These are phyloP conservation scores for Gymnogyps californianus DNA, from an alignment of 2,113 vertebrate species.

Conservation along the genomic window DNA sequence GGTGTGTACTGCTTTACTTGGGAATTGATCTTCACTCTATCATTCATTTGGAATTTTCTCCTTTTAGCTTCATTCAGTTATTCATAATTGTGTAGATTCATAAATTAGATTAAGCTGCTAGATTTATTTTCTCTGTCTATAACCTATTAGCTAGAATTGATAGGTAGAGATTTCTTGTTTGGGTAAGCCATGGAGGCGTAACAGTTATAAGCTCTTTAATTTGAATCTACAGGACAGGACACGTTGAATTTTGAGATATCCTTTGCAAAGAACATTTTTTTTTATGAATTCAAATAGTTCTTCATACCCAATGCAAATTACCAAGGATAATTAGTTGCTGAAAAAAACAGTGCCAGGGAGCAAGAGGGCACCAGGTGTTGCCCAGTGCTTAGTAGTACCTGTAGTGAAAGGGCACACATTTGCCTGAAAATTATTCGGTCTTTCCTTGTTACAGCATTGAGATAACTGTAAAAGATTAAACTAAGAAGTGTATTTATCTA, in stretches of 20 bases:
- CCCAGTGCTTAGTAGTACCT: not conserved
- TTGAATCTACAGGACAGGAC: not conserved
- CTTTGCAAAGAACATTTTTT: not conserved
- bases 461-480: not conserved
- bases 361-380: not conserved
- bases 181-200: not conserved
- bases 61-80: conserved; percentile 4
- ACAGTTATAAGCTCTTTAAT: not conserved
- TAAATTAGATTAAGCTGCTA: not conserved
- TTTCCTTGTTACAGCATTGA: not conserved
- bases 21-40: conserved; percentile 1
- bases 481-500: not conserved
- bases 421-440: not conserved
- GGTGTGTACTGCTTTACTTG: not conserved
- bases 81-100: conserved; percentile 8
- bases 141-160: not conserved
- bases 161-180: not conserved
- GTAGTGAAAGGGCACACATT: not conserved
- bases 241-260: not conserved
- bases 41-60: conserved; percentile 16
- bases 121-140: not conserved
- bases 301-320: not conserved
- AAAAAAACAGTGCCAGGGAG: not conserved
- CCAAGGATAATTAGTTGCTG: not conserved
- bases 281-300: not conserved